These are phyloP conservation scores for Drosophila tripunctata DNA, from an alignment of 2,888 invertebrate genomes.

Conservation along the genomic window DNA sequence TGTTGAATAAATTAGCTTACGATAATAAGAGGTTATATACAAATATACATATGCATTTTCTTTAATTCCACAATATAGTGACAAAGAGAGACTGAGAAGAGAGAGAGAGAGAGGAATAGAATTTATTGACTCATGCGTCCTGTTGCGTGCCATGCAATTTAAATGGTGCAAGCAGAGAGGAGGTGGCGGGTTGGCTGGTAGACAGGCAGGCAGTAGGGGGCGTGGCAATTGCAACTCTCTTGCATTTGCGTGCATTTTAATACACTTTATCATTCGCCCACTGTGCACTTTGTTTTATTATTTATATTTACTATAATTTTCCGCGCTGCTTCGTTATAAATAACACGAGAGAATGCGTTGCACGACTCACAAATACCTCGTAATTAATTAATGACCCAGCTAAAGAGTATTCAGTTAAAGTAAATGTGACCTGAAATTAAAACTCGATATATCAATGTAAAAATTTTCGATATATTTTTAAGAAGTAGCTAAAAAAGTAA, in stretches of 20 bases:
- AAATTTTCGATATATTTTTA: too few relatives aligned
- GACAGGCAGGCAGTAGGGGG: constrained; percentile 19
- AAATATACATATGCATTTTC: constrained; percentile 23
- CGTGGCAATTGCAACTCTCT: constrained; percentile 49
- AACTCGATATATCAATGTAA: too few relatives aligned
- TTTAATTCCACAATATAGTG: constrained; percentile 9
- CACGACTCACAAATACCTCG: constrained; percentile 12
- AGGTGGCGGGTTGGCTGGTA: too few relatives aligned
- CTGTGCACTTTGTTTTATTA: constrained; percentile 74
- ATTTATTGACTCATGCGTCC: constrained; percentile 78
- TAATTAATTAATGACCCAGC: neutral
- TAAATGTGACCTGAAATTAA: too few relatives aligned
- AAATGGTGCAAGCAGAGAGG: constrained; percentile 44
- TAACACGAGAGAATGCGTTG: neutral
- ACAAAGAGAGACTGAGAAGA: neutral
- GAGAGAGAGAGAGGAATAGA: constrained; percentile 17
- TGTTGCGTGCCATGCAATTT: constrained; percentile 77
- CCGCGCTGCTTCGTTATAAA: constrained; percentile 39
- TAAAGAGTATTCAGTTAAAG: too few relatives aligned
- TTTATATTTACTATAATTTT: constrained; percentile 77
- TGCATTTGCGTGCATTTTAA: constrained; percentile 69
- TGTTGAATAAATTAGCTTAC: constrained; percentile 73
- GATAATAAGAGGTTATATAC: constrained; percentile 56
- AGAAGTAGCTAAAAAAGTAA: too few relatives aligned
- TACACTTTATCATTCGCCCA: constrained; percentile 72